Percentiles rank a stretch among this genome's conserved stretches.
Conservation (phyloP, 2,113 vertebrate genomes). For the Sinosuthora webbiana region DNA sequence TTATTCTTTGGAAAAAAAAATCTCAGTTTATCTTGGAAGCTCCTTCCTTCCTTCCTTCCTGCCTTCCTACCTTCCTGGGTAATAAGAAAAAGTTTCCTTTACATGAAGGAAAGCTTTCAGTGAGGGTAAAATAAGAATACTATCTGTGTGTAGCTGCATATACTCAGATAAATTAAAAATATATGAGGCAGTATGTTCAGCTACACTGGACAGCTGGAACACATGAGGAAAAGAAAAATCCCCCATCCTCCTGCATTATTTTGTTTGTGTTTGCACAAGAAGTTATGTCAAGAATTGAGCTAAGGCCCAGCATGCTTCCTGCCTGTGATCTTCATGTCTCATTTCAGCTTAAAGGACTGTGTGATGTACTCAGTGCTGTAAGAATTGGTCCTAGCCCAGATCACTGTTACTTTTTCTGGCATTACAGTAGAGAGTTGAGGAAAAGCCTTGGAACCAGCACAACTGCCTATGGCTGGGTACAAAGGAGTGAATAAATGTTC, state of each 20-base stretch:
- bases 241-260: background rate
- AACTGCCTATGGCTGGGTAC: background rate
- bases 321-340: background rate
- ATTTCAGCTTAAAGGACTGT: background rate
- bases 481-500: background rate
- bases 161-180: background rate
- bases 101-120: background rate
- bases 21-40: background rate
- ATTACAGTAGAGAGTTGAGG: background rate
- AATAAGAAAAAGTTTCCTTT: background rate
- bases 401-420: background rate
- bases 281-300: background rate
- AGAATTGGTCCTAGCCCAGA: background rate
- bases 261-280: background rate
- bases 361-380: background rate
- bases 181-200: background rate
- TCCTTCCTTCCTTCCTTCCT: too few relatives aligned
- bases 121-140: background rate
- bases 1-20: background rate
- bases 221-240: background rate
- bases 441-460: background rate
- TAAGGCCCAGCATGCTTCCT: background rate
- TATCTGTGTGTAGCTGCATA: background rate
- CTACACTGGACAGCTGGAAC: background rate
- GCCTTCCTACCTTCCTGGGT: too few relatives aligned